Evolutionary conservation across 2,888 invertebrate species (phyloP).

Genomic region (Polymixis lichenea): DNA sequence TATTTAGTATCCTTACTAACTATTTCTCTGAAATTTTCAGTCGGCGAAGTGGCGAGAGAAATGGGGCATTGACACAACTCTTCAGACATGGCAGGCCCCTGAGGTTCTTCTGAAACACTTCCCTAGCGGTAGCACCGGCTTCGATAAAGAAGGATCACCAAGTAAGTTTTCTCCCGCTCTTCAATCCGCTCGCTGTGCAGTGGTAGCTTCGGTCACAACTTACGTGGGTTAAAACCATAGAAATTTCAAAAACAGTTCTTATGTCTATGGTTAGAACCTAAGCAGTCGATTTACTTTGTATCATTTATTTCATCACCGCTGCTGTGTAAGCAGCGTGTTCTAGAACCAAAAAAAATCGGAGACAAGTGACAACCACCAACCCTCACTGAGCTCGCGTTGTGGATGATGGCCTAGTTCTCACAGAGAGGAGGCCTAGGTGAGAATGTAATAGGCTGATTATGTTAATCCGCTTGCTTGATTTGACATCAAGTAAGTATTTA

Average conservation of each 20-base stretch:
- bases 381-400: not conserved
- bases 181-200: not conserved
- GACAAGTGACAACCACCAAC: too few relatives aligned
- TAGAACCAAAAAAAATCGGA: not conserved
- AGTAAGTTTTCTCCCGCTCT: constrained; percentile 79
- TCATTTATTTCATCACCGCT: not conserved
- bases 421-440: too few relatives aligned
- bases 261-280: too few relatives aligned
- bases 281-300: not conserved
- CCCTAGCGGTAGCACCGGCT: constrained; percentile 95
- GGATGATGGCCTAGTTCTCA: too few relatives aligned
- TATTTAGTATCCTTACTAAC: not conserved
- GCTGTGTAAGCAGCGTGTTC: not conserved
- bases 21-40: constrained; percentile 81
- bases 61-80: constrained; percentile 93
- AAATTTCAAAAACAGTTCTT: too few relatives aligned
- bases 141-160: constrained; percentile 96
- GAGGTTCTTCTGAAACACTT: constrained; percentile 93
- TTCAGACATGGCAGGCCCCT: constrained; percentile 93
- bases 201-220: too few relatives aligned
- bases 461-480: too few relatives aligned
- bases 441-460: too few relatives aligned
- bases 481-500: too few relatives aligned
- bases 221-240: not conserved
- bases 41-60: constrained; percentile 93